Evolutionary conservation across 2,113 vertebrate species (phyloP), one percentile per base, ranked within the genome.

Genomic region (Myanophis thanlyinensis): DNA sequence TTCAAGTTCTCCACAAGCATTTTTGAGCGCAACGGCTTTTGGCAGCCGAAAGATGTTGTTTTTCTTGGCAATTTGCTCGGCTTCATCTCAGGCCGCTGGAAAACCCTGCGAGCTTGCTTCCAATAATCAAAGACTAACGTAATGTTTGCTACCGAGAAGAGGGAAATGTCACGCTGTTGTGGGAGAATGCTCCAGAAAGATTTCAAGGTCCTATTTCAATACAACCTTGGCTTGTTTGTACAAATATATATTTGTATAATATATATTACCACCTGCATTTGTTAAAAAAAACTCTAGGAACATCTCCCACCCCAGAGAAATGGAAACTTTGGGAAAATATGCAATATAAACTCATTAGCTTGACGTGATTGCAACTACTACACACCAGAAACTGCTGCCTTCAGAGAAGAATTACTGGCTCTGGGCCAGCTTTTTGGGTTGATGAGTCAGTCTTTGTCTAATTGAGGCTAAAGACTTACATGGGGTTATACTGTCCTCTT

Each of bases 11-110:
- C 90, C 62, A 92, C 95, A 88, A 94, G 85, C 52, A 53, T 89
- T 93, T 94, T 93, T 95, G n/a, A 47, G 93, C 88, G 84, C 56
- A 85, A 59, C 89, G 8, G 49, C 48, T 89, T 89, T 87, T 56
- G 91, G 93, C 84, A 95, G 88, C 91, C 92, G 88, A 94, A 73
- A 89, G 95, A 95, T 51, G 62, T 94, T 94, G 92, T 18, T 7
- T 85, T 92, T 94, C 90, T 87, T 94, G 93, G 94, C 95, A 94
- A 91, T 62, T 20, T 89, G 92, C 89, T 87, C 91, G 62, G 89
- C 67, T 67, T 89, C 52, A 40, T 90, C 54, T 90, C 80, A 90
- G 54, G n/a, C 54, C 62, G n/a, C 30, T 46, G 54, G 54, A 90
- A 87, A 30, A 44, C 47, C 51, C 84, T 59, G 20, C 11, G 90